Evolutionary conservation across 2,113 vertebrate species (phyloP).

Genomic region (Aegotheles bennettii): DNA sequence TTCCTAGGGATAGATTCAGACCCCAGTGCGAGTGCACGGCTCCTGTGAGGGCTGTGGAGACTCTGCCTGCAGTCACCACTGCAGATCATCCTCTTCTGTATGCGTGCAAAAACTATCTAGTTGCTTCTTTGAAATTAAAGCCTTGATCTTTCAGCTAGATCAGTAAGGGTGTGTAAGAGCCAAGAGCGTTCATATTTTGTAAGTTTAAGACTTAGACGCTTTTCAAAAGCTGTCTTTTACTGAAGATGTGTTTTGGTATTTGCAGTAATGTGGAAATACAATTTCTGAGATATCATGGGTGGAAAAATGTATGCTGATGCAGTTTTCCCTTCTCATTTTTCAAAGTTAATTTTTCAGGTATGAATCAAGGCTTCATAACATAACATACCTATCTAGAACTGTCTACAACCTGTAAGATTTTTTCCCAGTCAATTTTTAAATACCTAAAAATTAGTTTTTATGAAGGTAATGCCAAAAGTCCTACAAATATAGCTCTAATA

Average conservation of each 20-base stretch:
- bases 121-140: neutral
- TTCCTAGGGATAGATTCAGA: neutral
- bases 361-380: neutral
- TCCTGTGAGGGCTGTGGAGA: fast-evolving
- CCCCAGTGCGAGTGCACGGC: fast-evolving
- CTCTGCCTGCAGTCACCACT: neutral
- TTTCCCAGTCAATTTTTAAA: neutral
- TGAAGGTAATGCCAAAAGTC: neutral
- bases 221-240: neutral
- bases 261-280: neutral
- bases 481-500: neutral
- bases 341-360: neutral
- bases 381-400: neutral
- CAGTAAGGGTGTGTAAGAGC: neutral
- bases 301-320: neutral
- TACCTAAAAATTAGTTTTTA: neutral
- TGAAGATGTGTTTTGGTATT: neutral
- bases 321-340: neutral
- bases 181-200: neutral
- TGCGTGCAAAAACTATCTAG: neutral
- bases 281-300: neutral
- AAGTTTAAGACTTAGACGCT: neutral
- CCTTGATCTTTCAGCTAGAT: neutral
- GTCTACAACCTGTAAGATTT: neutral
- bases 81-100: neutral